A percentile compares a stretch with the other conserved stretches of the same genome.
These are phyloP conservation scores for Andrena trimmerana DNA, from an alignment of 2,888 invertebrate genomes.

Conservation along the genomic window DNA sequence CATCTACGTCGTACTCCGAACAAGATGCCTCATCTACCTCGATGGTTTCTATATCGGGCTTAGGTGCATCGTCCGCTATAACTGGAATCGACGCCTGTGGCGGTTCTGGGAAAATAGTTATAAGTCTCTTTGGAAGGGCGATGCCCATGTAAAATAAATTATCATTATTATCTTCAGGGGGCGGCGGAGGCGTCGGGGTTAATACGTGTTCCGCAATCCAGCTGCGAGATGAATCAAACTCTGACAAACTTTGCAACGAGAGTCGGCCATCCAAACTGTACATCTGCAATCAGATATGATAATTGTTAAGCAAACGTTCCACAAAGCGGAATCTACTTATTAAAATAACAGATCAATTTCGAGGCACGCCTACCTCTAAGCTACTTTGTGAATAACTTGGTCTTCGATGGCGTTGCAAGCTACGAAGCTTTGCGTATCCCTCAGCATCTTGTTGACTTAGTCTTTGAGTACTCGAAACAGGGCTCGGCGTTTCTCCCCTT, in stretches of 20 bases:
- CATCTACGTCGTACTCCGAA: constrained; percentile 75
- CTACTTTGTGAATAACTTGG: constrained; percentile 89
- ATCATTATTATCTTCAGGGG: constrained; percentile 86
- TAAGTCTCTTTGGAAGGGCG: constrained; percentile 89
- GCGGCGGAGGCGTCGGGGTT: constrained; percentile 77
- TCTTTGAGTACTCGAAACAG: constrained; percentile 94
- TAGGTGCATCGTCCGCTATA: constrained; percentile 59
- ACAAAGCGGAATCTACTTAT: not conserved
- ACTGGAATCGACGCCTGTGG: constrained; percentile 60
- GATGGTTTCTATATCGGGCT: constrained; percentile 64
- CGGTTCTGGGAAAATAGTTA: constrained; percentile 88
- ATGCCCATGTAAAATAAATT: constrained; percentile 90
- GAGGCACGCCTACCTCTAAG: constrained; percentile 76
- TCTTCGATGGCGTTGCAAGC: constrained; percentile 89
- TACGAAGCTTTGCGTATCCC: constrained; percentile 91
- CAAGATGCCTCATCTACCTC: constrained; percentile 79
- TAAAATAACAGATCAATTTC: not conserved
- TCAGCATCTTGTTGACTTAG: constrained; percentile 91
- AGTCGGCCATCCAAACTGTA: constrained; percentile 82
- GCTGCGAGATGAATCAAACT: constrained; percentile 81
- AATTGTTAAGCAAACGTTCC: not conserved
- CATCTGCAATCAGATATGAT: constrained; percentile 75
- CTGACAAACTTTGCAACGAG: constrained; percentile 82
- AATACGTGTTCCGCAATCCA: constrained; percentile 79
- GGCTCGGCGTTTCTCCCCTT: constrained; percentile 92